A percentile compares a stretch with the other conserved stretches of the same genome.
phyloP scores from a whole-genome alignment of 1,140 invertebrate species.

The Zaprionus camerounensis region DNA sequence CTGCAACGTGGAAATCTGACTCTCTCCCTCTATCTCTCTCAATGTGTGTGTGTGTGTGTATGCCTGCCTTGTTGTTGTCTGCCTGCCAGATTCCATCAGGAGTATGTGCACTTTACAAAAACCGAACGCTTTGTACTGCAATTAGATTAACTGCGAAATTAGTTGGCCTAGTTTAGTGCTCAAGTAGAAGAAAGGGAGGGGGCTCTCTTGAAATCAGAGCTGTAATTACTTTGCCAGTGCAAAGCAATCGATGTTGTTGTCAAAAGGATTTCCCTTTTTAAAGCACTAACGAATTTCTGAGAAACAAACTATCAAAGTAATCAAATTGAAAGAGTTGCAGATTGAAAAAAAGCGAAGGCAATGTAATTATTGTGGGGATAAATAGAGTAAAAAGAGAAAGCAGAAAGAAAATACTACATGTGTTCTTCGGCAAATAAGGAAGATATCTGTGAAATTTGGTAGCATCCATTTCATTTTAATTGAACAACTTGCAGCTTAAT shows the following conservation, averaged over 20 bases:
- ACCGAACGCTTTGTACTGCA: slow-evolving; percentile 19
- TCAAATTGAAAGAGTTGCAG: slow-evolving; percentile 1
- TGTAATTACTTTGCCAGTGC: slow-evolving; percentile 7
- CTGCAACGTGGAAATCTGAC: slow-evolving; percentile 1
- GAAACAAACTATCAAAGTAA: neutral
- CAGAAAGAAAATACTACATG: no score
- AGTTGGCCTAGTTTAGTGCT: slow-evolving; percentile 16
- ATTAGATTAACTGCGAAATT: slow-evolving; percentile 33
- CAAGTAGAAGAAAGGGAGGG: neutral
- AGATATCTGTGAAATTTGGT: no score
- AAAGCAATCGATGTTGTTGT: neutral
- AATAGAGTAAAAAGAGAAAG: no score
- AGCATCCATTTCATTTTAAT: no score
- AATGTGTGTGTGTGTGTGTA: neutral
- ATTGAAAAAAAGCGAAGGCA: neutral
- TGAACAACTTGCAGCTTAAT: no score
- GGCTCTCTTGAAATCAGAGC: neutral
- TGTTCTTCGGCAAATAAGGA: no score
- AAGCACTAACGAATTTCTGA: neutral
- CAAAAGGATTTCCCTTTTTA: neutral
- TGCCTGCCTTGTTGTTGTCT: neutral
- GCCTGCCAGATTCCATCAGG: slow-evolving; percentile 17
- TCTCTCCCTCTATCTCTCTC: neutral
- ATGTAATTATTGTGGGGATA: neutral
- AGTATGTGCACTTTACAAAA: slow-evolving; percentile 33